Evolutionary conservation across 2,888 invertebrate species (phyloP).

Genomic region (Cryptus viduatorius): DNA sequence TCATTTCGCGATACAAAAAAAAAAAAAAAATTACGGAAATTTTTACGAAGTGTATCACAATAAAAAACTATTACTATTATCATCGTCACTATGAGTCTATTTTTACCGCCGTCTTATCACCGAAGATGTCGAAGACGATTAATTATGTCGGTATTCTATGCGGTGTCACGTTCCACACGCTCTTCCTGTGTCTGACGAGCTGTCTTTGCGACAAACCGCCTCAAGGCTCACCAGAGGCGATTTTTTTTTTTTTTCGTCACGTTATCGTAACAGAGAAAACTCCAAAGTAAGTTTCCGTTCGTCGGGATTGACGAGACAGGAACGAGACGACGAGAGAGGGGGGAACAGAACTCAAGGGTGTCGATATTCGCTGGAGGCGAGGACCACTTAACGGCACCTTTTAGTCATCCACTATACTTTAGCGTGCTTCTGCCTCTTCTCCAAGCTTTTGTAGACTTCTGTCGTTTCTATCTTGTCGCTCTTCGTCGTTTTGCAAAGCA

Average conservation of each 20-base stretch:
- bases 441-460: constrained; percentile 3
- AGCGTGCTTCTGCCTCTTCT: neutral
- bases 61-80: neutral
- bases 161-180: constrained; percentile 35
- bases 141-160: constrained; percentile 34
- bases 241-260: neutral
- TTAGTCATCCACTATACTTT: constrained; percentile 33
- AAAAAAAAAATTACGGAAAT: neutral
- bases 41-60: neutral
- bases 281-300: constrained; percentile 17
- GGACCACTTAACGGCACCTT: constrained; percentile 52
- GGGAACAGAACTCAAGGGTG: constrained; percentile 7
- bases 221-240: neutral
- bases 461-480: constrained; percentile 26
- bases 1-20: neutral
- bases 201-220: constrained; percentile 25
- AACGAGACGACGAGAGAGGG: neutral
- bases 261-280: constrained; percentile 11
- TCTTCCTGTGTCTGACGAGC: constrained; percentile 46
- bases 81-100: neutral
- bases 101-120: neutral
- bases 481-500: neutral
- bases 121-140: constrained; percentile 19
- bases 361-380: constrained; percentile 47
- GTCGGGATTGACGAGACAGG: constrained; percentile 1